phyloP scores from a whole-genome alignment of 2,888 invertebrate genomes.

The Clusia tigrina region DNA sequence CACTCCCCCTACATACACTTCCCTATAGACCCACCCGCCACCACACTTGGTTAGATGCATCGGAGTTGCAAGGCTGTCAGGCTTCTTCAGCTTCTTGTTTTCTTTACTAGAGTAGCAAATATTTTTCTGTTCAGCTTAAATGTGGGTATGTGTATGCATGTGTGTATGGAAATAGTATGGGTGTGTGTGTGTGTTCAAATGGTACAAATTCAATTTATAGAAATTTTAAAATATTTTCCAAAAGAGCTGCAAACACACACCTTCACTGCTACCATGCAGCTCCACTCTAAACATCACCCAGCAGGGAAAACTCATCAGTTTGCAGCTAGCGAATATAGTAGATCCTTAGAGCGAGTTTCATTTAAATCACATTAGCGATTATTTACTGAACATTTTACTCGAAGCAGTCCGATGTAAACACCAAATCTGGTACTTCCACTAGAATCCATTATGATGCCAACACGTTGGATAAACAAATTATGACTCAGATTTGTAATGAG shows the following conservation, averaged over 20 bases:
- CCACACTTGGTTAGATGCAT: conserved; percentile 10
- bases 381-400: too few relatives aligned
- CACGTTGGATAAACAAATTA: too few relatives aligned
- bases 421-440: too few relatives aligned
- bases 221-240: conserved; percentile 3
- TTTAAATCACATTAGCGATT: too few relatives aligned
- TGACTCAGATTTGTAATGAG: too few relatives aligned
- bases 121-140: conserved; percentile 39
- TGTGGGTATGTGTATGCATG: not conserved
- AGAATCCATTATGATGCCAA: too few relatives aligned
- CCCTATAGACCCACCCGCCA: too few relatives aligned
- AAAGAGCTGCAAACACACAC: not conserved
- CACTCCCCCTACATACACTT: too few relatives aligned
- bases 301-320: too few relatives aligned
- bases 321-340: too few relatives aligned
- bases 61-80: conserved; percentile 10
- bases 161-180: conserved; percentile 10
- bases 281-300: not conserved
- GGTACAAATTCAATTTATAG: conserved; percentile 10
- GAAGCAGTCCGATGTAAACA: too few relatives aligned
- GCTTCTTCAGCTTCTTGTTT: conserved; percentile 41
- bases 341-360: too few relatives aligned
- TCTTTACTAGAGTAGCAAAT: conserved; percentile 55
- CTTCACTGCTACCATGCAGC: not conserved
- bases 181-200: conserved; percentile 23